Evolutionary conservation across 2,888 invertebrate genomes (phyloP).

Genomic region (Dicyrtomina minuta): DNA sequence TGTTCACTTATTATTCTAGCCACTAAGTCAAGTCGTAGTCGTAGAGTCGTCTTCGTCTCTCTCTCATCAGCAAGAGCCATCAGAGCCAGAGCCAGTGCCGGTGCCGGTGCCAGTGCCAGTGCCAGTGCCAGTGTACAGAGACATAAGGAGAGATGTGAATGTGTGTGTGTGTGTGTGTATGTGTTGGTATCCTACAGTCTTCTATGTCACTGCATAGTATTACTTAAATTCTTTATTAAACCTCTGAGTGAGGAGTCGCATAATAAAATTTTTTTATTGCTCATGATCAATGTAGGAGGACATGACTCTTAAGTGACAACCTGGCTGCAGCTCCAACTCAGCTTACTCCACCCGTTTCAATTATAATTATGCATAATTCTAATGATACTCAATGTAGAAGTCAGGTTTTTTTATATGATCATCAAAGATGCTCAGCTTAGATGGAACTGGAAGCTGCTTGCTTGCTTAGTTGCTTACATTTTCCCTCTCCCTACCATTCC

Average conservation of each 20-base stretch:
- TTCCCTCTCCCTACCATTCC: no score
- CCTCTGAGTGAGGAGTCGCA: constrained; percentile 28
- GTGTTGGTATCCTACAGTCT: no score
- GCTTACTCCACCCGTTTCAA: constrained; percentile 52
- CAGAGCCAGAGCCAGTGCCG: neutral
- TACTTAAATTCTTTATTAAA: constrained; percentile 19
- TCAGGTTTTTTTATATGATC: constrained; percentile 37
- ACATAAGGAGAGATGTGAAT: neutral
- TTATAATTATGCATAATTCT: constrained; percentile 49
- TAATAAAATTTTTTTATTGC: constrained; percentile 39
- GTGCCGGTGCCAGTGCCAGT: no score
- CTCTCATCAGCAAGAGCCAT: neutral
- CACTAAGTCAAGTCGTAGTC: neutral
- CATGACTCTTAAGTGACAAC: constrained; percentile 50
- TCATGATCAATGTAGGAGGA: constrained; percentile 50
- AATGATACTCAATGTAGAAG: constrained; percentile 37
- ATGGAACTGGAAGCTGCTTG: constrained; percentile 15
- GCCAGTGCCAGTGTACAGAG: no score
- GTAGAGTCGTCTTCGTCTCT: constrained; percentile 15
- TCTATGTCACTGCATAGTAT: neutral
- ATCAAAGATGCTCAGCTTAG: constrained; percentile 34
- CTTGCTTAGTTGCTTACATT: no score
- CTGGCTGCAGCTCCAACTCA: constrained; percentile 42
- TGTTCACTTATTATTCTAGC: constrained; percentile 24
- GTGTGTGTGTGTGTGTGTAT: neutral